These are phyloP conservation scores for Protodeltote pygarga DNA, from an alignment of 2,888 invertebrate species.

Conservation along the genomic window DNA sequence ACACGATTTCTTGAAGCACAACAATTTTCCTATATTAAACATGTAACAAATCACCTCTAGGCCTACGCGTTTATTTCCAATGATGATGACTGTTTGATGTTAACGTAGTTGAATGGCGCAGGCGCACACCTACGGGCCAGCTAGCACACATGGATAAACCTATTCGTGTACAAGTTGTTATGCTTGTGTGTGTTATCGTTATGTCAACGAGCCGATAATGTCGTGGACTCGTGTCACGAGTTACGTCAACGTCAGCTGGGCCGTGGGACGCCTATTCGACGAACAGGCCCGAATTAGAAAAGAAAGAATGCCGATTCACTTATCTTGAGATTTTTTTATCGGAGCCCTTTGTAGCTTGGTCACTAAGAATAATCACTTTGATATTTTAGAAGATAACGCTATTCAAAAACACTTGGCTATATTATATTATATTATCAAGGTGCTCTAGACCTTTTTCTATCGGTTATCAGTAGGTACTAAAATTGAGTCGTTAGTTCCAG, in stretches of 20 bases:
- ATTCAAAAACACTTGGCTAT: constrained; percentile 19
- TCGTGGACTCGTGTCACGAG: constrained; percentile 47
- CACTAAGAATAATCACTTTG: constrained; percentile 17
- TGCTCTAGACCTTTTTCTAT: constrained; percentile 15
- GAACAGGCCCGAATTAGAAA: constrained; percentile 7
- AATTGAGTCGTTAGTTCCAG: no score
- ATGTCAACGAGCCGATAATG: constrained; percentile 51
- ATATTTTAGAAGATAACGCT: constrained; percentile 21
- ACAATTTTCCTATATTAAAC: constrained; percentile 34
- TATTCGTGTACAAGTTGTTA: constrained; percentile 17
- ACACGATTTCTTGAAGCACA: constrained; percentile 22
- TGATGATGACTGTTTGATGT: constrained; percentile 50
- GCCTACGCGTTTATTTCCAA: constrained; percentile 48
- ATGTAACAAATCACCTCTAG: constrained; percentile 29
- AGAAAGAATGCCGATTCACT: constrained; percentile 5
- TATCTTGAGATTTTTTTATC: not conserved
- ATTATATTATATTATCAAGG: no score
- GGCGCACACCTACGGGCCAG: constrained; percentile 41
- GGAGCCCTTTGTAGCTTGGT: constrained; percentile 2
- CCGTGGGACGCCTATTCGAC: constrained; percentile 20
- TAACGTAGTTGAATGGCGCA: constrained; percentile 45
- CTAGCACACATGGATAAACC: constrained; percentile 18
- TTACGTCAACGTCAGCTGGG: constrained; percentile 63
- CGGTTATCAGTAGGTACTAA: constrained; percentile 13
- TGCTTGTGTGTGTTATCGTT: constrained; percentile 48